Percentiles rank a stretch among this genome's conserved stretches.
These are phyloP conservation scores for Ctenosaura bakeri DNA, from an alignment of 2,797 vertebrate species.

Conservation along the genomic window DNA sequence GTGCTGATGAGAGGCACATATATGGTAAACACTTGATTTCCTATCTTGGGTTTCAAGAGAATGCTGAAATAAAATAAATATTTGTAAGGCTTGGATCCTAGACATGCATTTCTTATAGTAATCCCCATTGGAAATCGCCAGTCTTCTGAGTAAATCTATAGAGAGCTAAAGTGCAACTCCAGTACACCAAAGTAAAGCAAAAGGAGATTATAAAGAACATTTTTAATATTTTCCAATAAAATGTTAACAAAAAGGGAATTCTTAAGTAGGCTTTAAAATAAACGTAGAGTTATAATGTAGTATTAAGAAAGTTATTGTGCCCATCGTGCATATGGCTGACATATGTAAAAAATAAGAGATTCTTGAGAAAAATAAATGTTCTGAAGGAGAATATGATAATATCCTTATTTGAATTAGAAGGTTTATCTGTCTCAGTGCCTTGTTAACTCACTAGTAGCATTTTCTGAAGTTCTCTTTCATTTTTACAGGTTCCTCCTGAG, in stretches of 20 bases:
- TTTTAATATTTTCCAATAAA: background rate
- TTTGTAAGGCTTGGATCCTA: background rate
- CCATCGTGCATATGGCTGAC: background rate
- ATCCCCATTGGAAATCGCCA: background rate
- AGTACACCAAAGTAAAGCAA: background rate
- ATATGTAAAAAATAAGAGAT: background rate
- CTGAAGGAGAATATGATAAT: background rate
- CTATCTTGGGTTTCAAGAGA: background rate
- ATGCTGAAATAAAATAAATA: background rate
- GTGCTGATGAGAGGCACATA: background rate
- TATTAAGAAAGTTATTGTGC: background rate
- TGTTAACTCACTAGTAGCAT: background rate
- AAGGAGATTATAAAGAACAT: background rate
- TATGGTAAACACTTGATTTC: background rate
- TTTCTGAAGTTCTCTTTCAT: background rate
- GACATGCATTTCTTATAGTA: background rate
- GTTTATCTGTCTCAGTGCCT: background rate
- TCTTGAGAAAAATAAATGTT: background rate
- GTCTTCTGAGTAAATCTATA: background rate
- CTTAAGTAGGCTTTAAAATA: background rate
- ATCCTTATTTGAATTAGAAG: background rate
- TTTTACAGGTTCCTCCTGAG: slow-evolving; percentile 82
- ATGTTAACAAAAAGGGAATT: background rate
- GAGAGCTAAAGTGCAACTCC: background rate
- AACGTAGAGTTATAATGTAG: background rate